Conservation (phyloP, 1,140 invertebrate species). For the Drosophila rufa region DNA sequence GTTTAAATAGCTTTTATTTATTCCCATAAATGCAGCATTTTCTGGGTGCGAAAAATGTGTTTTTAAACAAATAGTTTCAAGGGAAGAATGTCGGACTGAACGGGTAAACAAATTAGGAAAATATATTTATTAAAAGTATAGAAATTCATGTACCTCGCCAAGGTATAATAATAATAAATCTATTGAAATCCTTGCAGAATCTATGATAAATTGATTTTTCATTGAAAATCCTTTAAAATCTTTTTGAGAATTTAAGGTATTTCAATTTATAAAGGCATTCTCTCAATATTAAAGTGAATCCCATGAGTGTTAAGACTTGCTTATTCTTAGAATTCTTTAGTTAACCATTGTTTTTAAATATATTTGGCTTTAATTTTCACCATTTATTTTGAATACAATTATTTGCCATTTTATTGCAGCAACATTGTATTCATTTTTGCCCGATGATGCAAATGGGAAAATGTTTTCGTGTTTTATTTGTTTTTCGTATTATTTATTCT, state of each 20-base stretch:
- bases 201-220: too few species aligned
- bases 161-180: background rate
- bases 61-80: background rate
- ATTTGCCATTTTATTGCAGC: constrained; percentile 1
- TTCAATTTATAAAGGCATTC: background rate
- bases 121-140: background rate
- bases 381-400: background rate
- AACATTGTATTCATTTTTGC: constrained; percentile 15
- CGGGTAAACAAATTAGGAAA: too few species aligned
- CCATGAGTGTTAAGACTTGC: too few species aligned
- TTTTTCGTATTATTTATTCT: constrained; percentile 14
- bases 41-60: background rate
- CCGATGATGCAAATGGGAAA: constrained; percentile 30
- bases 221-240: background rate
- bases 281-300: background rate
- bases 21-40: background rate
- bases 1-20: background rate
- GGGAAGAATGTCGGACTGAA: background rate
- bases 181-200: too few species aligned
- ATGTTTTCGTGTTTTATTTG: constrained; percentile 1
- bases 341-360: background rate
- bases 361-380: background rate
- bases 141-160: background rate
- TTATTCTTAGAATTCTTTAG: background rate
- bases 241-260: too few species aligned